Evolutionary conservation across 2,113 vertebrate genomes (phyloP).

Genomic region (Podarcis muralis): DNA sequence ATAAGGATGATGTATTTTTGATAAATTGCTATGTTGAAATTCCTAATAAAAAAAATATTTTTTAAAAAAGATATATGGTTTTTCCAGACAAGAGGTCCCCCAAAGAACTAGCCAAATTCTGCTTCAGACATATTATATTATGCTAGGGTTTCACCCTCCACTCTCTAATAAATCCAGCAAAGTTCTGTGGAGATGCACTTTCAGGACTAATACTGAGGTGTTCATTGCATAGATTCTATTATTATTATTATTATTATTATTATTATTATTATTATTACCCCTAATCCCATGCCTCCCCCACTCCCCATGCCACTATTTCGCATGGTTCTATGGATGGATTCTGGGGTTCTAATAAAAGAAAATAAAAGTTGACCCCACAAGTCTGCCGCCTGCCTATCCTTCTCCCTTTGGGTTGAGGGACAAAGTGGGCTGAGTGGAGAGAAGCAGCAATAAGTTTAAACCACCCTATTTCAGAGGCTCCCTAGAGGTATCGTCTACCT

Average conservation of each 20-base stretch:
- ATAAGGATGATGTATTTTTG: no score
- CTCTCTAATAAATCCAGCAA: neutral
- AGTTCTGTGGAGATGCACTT: neutral
- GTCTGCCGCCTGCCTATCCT: neutral
- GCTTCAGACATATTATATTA: neutral
- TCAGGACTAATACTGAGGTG: neutral
- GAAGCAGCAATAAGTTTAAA: neutral
- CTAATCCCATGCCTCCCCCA: neutral
- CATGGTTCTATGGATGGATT: neutral
- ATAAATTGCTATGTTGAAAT: no score
- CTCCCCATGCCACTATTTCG: neutral
- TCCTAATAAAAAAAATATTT: no score
- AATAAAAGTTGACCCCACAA: neutral
- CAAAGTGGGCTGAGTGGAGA: neutral
- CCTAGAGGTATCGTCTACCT: slow-evolving; percentile 44
- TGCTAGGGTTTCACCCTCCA: neutral
- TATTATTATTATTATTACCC: no score
- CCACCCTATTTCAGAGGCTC: neutral
- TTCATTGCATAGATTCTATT: neutral
- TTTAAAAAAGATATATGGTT: neutral
- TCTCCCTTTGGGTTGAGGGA: neutral
- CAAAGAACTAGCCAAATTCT: neutral
- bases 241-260: no score
- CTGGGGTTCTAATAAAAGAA: neutral
- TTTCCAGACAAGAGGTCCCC: neutral